These are phyloP conservation scores for Athene cunicularia DNA, from an alignment of 2,113 vertebrate genomes.

Conservation along the genomic window DNA sequence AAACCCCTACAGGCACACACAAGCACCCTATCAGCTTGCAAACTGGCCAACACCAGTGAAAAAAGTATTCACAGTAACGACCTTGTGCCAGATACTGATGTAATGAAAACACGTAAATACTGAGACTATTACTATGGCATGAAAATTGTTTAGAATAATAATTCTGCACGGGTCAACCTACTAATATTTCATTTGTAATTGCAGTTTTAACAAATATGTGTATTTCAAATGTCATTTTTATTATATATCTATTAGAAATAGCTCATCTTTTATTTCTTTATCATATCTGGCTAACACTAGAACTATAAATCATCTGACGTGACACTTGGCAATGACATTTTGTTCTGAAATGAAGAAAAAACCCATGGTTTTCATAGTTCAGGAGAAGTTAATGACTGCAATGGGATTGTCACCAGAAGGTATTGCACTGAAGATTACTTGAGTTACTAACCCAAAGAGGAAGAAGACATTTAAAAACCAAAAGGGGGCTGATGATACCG, in stretches of 20 bases:
- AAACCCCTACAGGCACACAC: fast-evolving
- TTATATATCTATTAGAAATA: not conserved
- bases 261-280: not conserved
- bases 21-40: not conserved
- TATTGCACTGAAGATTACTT: not conserved
- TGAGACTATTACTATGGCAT: not conserved
- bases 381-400: not conserved
- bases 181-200: not conserved
- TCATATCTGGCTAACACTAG: not conserved
- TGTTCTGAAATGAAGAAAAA: not conserved
- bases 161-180: not conserved
- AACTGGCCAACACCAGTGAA: not conserved
- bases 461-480: not conserved
- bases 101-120: not conserved
- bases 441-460: not conserved
- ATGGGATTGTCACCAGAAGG: not conserved
- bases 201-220: not conserved
- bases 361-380: fast-evolving
- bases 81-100: not conserved
- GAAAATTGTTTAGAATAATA: not conserved
- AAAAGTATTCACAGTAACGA: not conserved
- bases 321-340: not conserved
- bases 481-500: not conserved
- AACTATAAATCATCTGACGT: not conserved
- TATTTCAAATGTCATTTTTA: not conserved